Conservation (phyloP, 1,140 invertebrate genomes). For the Penaeus japonicus region DNA sequence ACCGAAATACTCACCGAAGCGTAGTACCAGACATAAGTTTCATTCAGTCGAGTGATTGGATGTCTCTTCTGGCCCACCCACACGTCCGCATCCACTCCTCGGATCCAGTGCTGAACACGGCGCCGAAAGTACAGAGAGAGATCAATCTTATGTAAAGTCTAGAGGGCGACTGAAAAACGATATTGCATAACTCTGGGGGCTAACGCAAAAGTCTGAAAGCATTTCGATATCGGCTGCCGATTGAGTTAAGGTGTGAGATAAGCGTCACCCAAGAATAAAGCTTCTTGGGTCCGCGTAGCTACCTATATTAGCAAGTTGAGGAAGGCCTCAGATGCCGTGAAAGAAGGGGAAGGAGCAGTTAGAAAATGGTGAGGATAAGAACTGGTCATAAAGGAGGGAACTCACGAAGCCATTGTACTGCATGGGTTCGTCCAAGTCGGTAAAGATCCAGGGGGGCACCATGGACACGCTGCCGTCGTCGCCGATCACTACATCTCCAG, state of each 20-base stretch:
- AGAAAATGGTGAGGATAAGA: background rate
- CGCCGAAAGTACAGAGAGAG: background rate
- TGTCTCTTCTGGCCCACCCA: conserved; percentile 10
- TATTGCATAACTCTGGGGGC: too few species aligned
- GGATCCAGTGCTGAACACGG: background rate
- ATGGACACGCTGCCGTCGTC: conserved; percentile 2
- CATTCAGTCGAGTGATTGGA: background rate
- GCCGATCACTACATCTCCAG: conserved; percentile 1
- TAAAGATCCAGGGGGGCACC: conserved; percentile 29
- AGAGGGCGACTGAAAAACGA: background rate
- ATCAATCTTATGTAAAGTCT: background rate
- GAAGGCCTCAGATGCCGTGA: background rate
- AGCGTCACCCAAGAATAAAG: too few species aligned
- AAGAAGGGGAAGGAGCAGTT: background rate
- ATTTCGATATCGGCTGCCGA: too few species aligned
- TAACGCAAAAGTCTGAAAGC: too few species aligned
- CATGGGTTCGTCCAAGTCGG: conserved; percentile 21
- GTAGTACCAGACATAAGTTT: conserved; percentile 24
- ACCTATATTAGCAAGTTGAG: background rate
- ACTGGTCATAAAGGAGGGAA: background rate
- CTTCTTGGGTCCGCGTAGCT: too few species aligned
- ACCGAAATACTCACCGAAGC: background rate
- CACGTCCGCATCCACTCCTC: background rate
- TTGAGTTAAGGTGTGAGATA: too few species aligned
- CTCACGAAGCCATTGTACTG: conserved; percentile 27